A percentile compares a stretch with the other conserved stretches of the same genome.
Evolutionary conservation across 2,113 vertebrate species (phyloP).

Genomic region (Poecile atricapillus): DNA sequence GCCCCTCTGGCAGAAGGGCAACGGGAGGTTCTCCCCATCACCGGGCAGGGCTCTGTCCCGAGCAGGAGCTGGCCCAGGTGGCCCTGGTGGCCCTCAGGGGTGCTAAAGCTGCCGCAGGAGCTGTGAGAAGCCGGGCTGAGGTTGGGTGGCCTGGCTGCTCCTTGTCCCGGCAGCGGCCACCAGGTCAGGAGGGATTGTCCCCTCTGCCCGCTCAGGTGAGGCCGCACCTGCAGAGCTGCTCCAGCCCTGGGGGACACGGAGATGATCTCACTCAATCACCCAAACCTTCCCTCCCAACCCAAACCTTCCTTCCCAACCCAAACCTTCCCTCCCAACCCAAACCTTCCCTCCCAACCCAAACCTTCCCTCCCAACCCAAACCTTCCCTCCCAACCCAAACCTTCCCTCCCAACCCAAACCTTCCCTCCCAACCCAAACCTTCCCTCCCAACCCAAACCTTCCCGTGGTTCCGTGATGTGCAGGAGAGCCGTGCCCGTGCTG

Average conservation of each 20-base stretch:
- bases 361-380: background rate
- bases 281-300: background rate
- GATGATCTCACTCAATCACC: fast-evolving
- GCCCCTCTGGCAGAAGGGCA: background rate
- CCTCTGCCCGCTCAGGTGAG: background rate
- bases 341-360: background rate
- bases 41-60: background rate
- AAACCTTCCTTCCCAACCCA: background rate
- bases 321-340: background rate
- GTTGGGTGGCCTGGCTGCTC: background rate
- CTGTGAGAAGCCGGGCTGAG: fast-evolving
- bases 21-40: fast-evolving
- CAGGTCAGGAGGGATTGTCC: background rate
- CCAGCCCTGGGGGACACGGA: background rate
- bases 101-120: background rate
- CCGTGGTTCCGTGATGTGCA: fast-evolving
- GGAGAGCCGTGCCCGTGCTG: fast-evolving
- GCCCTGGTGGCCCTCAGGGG: background rate
- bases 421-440: too few species aligned
- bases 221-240: background rate
- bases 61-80: background rate
- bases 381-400: too few species aligned
- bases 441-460: background rate
- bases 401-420: background rate
- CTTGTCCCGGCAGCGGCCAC: background rate